These are phyloP conservation scores for Cryptoprocta ferox DNA, from an alignment of 2,797 vertebrate species.

Conservation along the genomic window DNA sequence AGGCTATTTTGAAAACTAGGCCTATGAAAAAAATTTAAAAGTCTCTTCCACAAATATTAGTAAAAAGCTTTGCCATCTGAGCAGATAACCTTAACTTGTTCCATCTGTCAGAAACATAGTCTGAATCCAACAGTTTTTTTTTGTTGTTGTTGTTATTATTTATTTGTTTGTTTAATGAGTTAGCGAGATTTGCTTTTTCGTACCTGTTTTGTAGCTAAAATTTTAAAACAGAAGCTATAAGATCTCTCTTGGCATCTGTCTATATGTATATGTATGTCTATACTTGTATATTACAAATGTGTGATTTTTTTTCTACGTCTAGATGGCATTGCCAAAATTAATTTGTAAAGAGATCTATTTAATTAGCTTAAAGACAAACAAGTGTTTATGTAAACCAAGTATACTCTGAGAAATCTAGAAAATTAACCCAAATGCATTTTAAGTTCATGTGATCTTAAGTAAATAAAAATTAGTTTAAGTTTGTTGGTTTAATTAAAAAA, in stretches of 20 bases:
- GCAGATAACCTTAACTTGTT: neutral
- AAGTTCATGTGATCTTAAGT: neutral
- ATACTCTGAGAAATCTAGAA: neutral
- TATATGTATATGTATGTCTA: neutral
- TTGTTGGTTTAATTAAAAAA: neutral
- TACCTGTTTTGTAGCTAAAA: neutral
- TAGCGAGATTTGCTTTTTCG: neutral
- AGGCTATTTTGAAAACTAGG: neutral
- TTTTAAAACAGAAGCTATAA: neutral
- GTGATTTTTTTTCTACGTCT: neutral
- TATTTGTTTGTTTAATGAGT: neutral
- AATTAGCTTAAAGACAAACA: neutral
- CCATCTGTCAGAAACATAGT: neutral
- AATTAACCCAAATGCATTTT: neutral
- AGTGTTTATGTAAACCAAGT: neutral
- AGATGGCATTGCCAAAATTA: neutral
- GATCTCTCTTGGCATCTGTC: neutral
- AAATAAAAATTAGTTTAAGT: neutral
- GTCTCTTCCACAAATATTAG: neutral
- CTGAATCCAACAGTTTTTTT: neutral
- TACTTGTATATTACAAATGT: neutral
- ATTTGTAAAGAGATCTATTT: neutral
- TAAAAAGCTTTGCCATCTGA: neutral
- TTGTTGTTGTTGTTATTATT: no score
- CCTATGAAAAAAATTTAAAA: neutral